Evolutionary conservation across 2,113 vertebrate genomes (phyloP).

Genomic region (Danionella cerebrum): DNA sequence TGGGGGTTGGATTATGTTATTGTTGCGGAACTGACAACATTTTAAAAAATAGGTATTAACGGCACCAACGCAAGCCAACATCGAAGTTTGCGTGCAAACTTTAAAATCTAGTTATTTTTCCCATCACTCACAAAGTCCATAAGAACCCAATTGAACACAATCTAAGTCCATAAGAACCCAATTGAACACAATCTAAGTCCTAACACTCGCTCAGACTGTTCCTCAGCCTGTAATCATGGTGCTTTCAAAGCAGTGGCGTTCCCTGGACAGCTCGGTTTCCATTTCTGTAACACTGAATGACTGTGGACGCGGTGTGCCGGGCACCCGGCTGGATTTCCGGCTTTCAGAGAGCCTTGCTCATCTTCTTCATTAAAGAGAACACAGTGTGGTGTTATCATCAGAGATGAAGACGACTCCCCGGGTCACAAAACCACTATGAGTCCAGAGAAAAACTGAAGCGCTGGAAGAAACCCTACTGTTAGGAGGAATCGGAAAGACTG

Average conservation of each 20-base stretch:
- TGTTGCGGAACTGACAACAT: no score
- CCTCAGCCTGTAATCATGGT: neutral
- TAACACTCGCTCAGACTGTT: neutral
- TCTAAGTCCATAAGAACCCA: neutral
- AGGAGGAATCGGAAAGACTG: no score
- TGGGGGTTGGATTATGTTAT: no score
- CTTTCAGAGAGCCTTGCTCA: neutral
- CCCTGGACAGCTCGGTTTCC: neutral
- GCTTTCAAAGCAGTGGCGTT: neutral
- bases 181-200: neutral
- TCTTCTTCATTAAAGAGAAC: neutral
- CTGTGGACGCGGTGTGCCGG: no score
- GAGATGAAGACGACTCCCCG: neutral
- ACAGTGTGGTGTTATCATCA: constrained; percentile 10
- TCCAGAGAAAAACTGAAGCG: neutral
- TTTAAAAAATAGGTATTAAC: no score
- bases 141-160: neutral
- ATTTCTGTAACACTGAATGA: no score
- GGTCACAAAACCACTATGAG: neutral
- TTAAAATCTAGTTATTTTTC: no score
- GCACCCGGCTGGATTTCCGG: neutral
- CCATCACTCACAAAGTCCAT: neutral
- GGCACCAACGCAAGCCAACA: no score
- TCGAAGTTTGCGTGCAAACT: no score
- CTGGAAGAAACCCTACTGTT: neutral